Percentiles rank a stretch among this genome's conserved stretches.
Conservation (phyloP, 2,113 vertebrate genomes). For the Eurystomus gularis region DNA sequence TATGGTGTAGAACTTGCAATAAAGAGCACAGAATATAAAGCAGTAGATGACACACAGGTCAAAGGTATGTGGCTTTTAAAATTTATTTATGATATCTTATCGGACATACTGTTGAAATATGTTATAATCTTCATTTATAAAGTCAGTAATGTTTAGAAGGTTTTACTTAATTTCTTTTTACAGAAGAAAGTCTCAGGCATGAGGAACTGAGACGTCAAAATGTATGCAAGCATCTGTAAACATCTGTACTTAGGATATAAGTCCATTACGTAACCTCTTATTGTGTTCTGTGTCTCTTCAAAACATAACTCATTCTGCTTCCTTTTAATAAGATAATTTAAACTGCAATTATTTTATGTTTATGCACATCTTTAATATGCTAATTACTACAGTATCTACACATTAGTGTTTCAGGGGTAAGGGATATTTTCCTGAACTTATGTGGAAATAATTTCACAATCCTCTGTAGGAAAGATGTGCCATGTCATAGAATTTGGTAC, state of each 20-base stretch:
- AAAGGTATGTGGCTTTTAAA: slow-evolving; percentile 80
- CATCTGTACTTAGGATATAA: not conserved
- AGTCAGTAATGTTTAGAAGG: not conserved
- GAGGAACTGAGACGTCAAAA: not conserved
- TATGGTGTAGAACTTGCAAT: slow-evolving; percentile 96
- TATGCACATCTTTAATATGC: not conserved
- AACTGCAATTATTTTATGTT: not conserved
- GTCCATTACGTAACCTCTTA: not conserved
- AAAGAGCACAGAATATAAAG: slow-evolving; percentile 97
- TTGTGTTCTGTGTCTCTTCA: not conserved
- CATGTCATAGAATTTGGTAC: not conserved
- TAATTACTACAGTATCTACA: not conserved
- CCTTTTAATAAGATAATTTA: not conserved
- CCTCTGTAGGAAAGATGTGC: not conserved
- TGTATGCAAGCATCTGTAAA: not conserved
- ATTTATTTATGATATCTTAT: not conserved
- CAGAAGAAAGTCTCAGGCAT: not conserved
- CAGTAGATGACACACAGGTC: slow-evolving; percentile 87
- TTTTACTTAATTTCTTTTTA: not conserved
- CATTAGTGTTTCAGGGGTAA: not conserved
- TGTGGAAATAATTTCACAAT: not conserved
- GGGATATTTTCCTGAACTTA: not conserved
- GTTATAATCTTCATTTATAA: not conserved
- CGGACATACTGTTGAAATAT: not conserved
- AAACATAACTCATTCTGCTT: not conserved